Evolutionary conservation across 1,140 invertebrate genomes (phyloP), one percentile per base, ranked within the genome.

Genomic region (Zelostemma sp.): DNA sequence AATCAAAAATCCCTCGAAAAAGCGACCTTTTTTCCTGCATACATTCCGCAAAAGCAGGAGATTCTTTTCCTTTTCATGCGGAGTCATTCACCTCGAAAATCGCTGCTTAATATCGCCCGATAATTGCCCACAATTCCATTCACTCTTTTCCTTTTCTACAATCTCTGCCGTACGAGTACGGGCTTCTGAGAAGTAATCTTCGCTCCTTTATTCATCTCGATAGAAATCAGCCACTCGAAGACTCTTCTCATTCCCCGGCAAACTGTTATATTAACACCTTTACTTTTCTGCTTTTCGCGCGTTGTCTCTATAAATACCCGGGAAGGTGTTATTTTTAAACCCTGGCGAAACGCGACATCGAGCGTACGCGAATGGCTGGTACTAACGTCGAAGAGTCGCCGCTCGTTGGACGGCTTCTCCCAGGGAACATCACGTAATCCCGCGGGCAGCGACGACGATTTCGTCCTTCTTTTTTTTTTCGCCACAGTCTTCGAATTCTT

Each of bases 231-330:
- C 21, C 21, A 25, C 21, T 25, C 3, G 3, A 25, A 8, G 21
- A 25, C n/a, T n/a, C 21, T 25, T 25, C 21, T 25, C 21, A 25
- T 25, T 25, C 21, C 21, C 8, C 8, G 21, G 21, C 8, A 8
- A 25, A 18, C 47, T 49, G 21, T 35, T 6, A 16, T 33, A 33
- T 31, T 33, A 15, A 25, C 35, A 8, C 28, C 25, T 31, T 15
- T 11, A 17, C 18, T 31, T 51, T 53, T 40, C 46, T 46, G 48
- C 5, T 33, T n/a, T n/a, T n/a, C n/a, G n/a, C n/a, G n/a, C n/a
- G n/a, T n/a, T n/a, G n/a, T 59, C 46, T 74, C 81, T 84, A 84
- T 83, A 84, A 84, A 84, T 84, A 84, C 71, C 76, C 63, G 41
- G 54, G 53, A 48, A 70, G 59, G 55, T 73, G 80, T 82, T 84